Base-by-base conservation (phyloP, 1,140 invertebrate genomes). In the Drusus annulatus region DNA sequence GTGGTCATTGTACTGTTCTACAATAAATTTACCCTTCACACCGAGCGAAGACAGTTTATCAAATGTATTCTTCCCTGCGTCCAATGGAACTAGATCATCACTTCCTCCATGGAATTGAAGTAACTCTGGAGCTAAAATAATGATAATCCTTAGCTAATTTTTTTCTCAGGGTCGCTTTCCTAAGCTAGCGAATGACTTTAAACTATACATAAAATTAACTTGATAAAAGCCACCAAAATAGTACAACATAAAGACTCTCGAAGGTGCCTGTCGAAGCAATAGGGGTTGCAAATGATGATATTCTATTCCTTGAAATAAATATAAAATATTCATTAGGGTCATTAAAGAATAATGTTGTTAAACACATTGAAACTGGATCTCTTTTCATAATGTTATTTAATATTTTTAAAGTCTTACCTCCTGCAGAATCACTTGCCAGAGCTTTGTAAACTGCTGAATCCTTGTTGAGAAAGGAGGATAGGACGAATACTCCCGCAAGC, bases 391-490 rank as follows among this genome's bases (percentile, higher is more conserved):
- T n/a, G n/a, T n/a, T 36, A 7, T 36, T 4, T 4, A 2, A 36
- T 36, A 7, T 36, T 36, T 36, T 36, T 36, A 36, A 36, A 36
- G 31, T 45, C 68, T 78, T 81, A 78, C 79, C 71, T 25, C 21
- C 62, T 25, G 28, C 5, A 8, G 60, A 16, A 54, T 65, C 76
- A 54, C 54, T 73, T 80, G 78, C 25, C 13, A 90, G 80, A 25
- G 88, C 84, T 84, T 92, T 85, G 86, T 92, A 95, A 15, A 95
- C 91, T 7, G 88, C 74, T 16, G 94, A 95, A 60, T 92, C 89
- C 4, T 92, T 87, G 84, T 94, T 94, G 0, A 96, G 86, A 84
- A 95, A 95, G 5, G 93, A 93, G 21, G 94, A 95, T 78, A 94
- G 91, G 0, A 91, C 91, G 87, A 95, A 94, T 36, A 92, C 91